These are phyloP conservation scores for Lophotriccus pileatus DNA, from an alignment of 2,797 vertebrate genomes.

Conservation along the genomic window DNA sequence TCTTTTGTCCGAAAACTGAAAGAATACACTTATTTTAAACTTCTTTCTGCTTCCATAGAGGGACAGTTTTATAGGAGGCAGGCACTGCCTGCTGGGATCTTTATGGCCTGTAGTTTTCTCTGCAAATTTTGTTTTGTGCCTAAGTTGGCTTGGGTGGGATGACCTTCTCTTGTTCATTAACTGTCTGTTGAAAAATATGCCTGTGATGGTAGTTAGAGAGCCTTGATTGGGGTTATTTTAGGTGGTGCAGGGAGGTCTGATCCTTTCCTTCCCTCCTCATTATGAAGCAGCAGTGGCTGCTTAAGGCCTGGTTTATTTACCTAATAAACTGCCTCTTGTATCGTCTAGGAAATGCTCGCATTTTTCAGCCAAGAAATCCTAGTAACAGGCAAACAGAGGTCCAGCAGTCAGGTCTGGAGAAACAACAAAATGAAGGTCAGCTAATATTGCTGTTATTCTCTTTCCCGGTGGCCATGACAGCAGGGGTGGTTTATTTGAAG, in stretches of 20 bases:
- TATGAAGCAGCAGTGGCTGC: conserved; percentile 79
- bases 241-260: conserved; percentile 35
- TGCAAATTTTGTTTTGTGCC: conserved; percentile 9
- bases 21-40: neutral
- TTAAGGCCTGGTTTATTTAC: conserved; percentile 82
- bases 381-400: conserved; percentile 91
- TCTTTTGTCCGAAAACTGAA: neutral
- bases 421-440: conserved; percentile 93
- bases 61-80: neutral
- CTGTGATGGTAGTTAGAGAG: neutral
- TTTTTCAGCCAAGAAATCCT: conserved; percentile 88
- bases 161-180: conserved; percentile 56
- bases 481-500: conserved; percentile 89
- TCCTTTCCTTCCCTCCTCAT: conserved; percentile 61
- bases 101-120: conserved; percentile 30
- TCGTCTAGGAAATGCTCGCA: conserved; percentile 82
- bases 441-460: conserved; percentile 83
- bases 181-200: conserved; percentile 38
- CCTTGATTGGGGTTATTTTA: conserved; percentile 29
- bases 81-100: conserved; percentile 32
- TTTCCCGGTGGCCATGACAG: conserved; percentile 88
- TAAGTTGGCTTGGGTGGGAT: neutral
- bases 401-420: conserved; percentile 90
- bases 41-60: neutral
- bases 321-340: conserved; percentile 81